Percentiles rank a stretch among this genome's conserved stretches.
These are phyloP conservation scores for Myanophis thanlyinensis DNA, from an alignment of 2,113 vertebrate genomes.

Conservation along the genomic window DNA sequence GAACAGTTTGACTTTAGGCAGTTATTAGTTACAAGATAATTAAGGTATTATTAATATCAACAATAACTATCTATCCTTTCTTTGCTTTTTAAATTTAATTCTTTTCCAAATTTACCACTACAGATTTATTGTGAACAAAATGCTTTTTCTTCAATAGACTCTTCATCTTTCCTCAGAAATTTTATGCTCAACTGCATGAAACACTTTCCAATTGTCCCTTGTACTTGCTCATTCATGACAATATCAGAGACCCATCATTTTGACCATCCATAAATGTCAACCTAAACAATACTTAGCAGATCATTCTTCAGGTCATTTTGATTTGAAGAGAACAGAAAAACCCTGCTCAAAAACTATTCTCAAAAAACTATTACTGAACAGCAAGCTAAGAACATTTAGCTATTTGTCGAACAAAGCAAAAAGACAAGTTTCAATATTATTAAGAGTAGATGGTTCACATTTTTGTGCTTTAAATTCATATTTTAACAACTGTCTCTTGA, in stretches of 20 bases:
- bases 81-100: neutral
- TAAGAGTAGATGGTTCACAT: conserved; percentile 4
- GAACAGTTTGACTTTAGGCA: neutral
- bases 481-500: conserved; percentile 1
- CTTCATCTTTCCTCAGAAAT: neutral
- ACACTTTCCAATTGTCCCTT: neutral
- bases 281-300: neutral
- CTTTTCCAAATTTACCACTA: neutral
- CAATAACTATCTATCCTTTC: neutral
- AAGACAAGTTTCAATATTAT: conserved; percentile 25
- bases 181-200: neutral
- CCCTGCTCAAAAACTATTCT: neutral
- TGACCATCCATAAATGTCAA: neutral
- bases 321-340: neutral
- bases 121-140: neutral
- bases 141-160: neutral
- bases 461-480: conserved; percentile 34
- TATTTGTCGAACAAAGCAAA: conserved; percentile 2
- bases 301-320: neutral
- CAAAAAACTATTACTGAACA: conserved; percentile 36
- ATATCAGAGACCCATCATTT: neutral
- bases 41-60: neutral
- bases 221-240: neutral
- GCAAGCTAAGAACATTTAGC: conserved; percentile 23
- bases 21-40: neutral